phyloP scores from a whole-genome alignment of 2,797 vertebrate genomes.

The Protosalanx chinensis region DNA sequence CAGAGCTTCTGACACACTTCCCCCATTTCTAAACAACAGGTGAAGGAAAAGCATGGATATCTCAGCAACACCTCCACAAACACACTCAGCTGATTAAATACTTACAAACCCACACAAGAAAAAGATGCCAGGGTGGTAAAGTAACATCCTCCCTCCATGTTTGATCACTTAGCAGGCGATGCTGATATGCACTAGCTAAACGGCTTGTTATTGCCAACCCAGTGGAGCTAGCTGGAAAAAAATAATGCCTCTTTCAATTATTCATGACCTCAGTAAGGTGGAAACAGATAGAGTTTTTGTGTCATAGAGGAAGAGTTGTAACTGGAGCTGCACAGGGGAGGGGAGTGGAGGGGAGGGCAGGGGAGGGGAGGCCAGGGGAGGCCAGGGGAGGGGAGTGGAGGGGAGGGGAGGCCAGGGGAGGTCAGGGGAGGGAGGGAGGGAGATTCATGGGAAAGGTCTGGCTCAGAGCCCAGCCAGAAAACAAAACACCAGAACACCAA shows the following conservation, averaged over 20 bases:
- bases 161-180: conserved; percentile 48
- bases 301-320: conserved; percentile 73
- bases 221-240: conserved; percentile 61
- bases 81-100: conserved; percentile 51
- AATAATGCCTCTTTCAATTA: conserved; percentile 77
- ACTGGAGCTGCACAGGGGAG: conserved; percentile 68
- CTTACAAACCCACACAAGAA: conserved; percentile 62
- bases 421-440: conserved; percentile 10
- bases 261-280: conserved; percentile 78
- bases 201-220: conserved; percentile 52
- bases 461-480: conserved; percentile 33
- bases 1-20: conserved; percentile 27
- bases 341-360: conserved; percentile 13
- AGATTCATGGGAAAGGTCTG: conserved; percentile 37
- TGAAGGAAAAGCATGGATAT: conserved; percentile 23
- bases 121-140: conserved; percentile 59
- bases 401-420: conserved; percentile 26
- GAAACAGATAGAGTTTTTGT: conserved; percentile 74
- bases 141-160: conserved; percentile 62
- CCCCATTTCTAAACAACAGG: conserved; percentile 27
- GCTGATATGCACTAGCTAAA: conserved; percentile 53
- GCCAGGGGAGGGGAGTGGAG: conserved; percentile 15
- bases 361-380: conserved; percentile 33
- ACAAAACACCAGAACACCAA: conserved; percentile 31
- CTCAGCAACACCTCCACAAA: conserved; percentile 16